A percentile compares a stretch with the other conserved stretches of the same genome.
These are phyloP conservation scores for Hozukius guyotensis DNA, from an alignment of 2,797 vertebrate species.

Conservation along the genomic window DNA sequence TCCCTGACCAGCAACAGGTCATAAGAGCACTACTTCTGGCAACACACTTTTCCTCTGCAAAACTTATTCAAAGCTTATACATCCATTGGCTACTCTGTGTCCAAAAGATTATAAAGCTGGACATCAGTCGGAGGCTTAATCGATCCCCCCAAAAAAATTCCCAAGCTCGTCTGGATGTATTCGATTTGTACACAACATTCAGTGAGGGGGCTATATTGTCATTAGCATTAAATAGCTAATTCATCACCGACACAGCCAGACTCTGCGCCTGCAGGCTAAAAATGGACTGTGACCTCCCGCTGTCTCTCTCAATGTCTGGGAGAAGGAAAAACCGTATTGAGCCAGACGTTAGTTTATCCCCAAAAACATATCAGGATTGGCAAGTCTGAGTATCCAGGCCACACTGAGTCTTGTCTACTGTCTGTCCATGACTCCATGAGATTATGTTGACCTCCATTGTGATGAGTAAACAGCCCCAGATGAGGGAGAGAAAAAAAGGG, in stretches of 20 bases:
- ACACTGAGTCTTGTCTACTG: slow-evolving; percentile 38
- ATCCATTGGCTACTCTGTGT: slow-evolving; percentile 2
- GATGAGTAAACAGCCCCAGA: slow-evolving; percentile 62
- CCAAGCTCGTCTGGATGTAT: slow-evolving; percentile 9
- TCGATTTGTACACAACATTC: slow-evolving; percentile 14
- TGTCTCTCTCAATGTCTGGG: slow-evolving; percentile 11
- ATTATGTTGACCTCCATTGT: slow-evolving; percentile 67
- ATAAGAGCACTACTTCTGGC: neutral
- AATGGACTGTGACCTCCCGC: slow-evolving; percentile 39
- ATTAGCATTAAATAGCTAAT: slow-evolving; percentile 58
- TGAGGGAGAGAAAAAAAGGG: neutral
- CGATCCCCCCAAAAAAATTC: neutral
- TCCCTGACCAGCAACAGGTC: slow-evolving; percentile 7
- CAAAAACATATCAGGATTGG: slow-evolving; percentile 41
- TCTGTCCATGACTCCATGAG: slow-evolving; percentile 63
- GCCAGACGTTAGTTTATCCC: slow-evolving; percentile 31
- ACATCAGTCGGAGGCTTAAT: slow-evolving; percentile 31
- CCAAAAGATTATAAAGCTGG: slow-evolving; percentile 7
- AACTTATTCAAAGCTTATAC: neutral
- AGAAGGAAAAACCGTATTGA: slow-evolving; percentile 3
- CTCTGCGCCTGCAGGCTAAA: slow-evolving; percentile 22
- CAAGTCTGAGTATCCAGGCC: slow-evolving; percentile 39
- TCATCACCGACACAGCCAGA: slow-evolving; percentile 53
- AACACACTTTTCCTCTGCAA: neutral
- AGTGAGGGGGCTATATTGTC: slow-evolving; percentile 17